These are phyloP conservation scores for Carcharodon carcharias DNA, from an alignment of 2,797 vertebrate species.

Conservation along the genomic window DNA sequence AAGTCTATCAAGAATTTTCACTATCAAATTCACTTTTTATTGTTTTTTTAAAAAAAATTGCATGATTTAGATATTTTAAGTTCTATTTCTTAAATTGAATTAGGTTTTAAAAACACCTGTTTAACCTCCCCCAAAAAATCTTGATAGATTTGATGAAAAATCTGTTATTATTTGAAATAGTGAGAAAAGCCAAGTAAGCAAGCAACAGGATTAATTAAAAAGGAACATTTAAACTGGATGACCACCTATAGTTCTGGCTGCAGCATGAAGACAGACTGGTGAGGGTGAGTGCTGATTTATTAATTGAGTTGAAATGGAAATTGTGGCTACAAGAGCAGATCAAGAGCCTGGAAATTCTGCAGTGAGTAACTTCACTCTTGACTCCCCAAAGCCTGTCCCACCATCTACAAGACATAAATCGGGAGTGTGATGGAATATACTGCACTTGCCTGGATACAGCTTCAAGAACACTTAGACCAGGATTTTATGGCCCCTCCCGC, in stretches of 20 bases:
- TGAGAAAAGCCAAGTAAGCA: neutral
- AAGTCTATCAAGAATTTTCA: neutral
- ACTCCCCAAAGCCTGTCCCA: neutral
- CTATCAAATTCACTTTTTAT: neutral
- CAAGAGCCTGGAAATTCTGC: neutral
- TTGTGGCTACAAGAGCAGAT: neutral
- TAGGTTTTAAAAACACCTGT: neutral
- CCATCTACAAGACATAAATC: neutral
- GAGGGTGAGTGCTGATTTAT: neutral
- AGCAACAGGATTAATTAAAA: neutral
- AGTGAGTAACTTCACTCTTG: neutral
- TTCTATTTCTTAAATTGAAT: neutral
- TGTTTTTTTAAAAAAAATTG: neutral
- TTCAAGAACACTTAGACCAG: neutral
- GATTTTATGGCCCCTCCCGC: too few species aligned
- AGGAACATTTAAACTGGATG: neutral
- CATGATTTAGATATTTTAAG: neutral
- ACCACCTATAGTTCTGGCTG: neutral
- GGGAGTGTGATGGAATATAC: neutral
- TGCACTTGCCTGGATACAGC: neutral
- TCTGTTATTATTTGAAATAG: neutral
- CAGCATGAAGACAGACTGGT: neutral
- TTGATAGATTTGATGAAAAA: neutral
- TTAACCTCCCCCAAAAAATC: neutral
- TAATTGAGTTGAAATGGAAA: neutral